Conservation (phyloP, 2,888 invertebrate species). For the Cephus sareptanus region DNA sequence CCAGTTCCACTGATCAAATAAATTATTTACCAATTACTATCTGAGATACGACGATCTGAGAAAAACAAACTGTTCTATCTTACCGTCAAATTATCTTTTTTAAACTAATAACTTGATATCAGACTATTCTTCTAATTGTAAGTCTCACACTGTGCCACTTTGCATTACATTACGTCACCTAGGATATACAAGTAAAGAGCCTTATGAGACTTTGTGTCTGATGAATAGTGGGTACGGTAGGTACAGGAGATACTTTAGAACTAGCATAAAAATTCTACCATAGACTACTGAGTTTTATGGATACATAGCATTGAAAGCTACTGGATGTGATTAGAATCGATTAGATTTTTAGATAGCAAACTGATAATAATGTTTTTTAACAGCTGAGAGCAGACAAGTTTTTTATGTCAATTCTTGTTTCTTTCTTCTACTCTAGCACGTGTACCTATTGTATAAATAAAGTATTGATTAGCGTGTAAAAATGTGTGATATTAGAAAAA, state of each 20-base stretch:
- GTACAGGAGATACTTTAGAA: no score
- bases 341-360: background rate
- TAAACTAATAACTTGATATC: background rate
- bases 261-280: no score
- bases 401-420: background rate
- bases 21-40: background rate
- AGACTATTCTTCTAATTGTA: background rate
- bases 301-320: background rate
- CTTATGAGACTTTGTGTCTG: no score
- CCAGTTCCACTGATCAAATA: background rate
- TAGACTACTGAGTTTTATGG: no score
- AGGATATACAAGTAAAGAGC: no score
- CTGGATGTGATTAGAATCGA: background rate
- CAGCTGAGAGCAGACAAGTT: background rate
- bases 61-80: background rate
- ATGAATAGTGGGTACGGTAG: no score
- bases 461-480: background rate
- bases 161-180: background rate
- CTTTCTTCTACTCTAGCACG: background rate
- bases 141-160: background rate
- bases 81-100: background rate
- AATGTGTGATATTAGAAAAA: background rate
- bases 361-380: background rate
- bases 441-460: background rate
- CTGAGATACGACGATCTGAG: background rate